Evolutionary conservation across 2,113 vertebrate species (phyloP).

Genomic region (Heptranchias perlo): DNA sequence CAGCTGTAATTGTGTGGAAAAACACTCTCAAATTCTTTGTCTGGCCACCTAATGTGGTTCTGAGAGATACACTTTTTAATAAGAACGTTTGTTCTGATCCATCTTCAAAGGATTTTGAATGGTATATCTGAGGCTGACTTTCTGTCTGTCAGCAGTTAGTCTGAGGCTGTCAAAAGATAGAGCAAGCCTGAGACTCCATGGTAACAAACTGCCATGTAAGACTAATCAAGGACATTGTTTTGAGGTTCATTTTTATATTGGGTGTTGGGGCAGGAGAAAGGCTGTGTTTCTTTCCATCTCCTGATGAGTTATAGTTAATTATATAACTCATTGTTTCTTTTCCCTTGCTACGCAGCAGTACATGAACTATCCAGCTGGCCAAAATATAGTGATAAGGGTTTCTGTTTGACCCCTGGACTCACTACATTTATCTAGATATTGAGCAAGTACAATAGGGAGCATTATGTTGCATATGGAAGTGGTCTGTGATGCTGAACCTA

Average conservation of each 20-base stretch:
- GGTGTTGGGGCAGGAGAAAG: neutral
- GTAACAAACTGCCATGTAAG: neutral
- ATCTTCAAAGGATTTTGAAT: conserved; percentile 16
- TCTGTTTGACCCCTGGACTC: neutral
- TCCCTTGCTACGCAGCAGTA: neutral
- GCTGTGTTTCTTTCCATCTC: neutral
- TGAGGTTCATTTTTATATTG: neutral
- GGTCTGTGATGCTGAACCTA: neutral
- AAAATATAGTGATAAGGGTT: neutral
- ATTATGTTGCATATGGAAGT: neutral
- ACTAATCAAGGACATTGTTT: neutral
- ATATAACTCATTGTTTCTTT: neutral
- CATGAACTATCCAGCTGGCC: neutral
- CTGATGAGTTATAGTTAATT: neutral
- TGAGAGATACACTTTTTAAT: neutral
- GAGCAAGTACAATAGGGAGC: neutral
- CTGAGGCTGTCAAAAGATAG: no score
- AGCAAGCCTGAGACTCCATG: neutral
- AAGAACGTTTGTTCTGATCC: neutral
- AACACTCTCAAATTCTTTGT: no score
- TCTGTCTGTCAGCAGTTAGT: no score
- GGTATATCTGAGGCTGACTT: neutral
- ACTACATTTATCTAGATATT: neutral
- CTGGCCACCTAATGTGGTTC: neutral
- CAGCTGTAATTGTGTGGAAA: neutral